A percentile compares a stretch with the other conserved stretches of the same genome.
These are phyloP conservation scores for Melinaea menophilus DNA, from an alignment of 2,888 invertebrate genomes.

Conservation along the genomic window DNA sequence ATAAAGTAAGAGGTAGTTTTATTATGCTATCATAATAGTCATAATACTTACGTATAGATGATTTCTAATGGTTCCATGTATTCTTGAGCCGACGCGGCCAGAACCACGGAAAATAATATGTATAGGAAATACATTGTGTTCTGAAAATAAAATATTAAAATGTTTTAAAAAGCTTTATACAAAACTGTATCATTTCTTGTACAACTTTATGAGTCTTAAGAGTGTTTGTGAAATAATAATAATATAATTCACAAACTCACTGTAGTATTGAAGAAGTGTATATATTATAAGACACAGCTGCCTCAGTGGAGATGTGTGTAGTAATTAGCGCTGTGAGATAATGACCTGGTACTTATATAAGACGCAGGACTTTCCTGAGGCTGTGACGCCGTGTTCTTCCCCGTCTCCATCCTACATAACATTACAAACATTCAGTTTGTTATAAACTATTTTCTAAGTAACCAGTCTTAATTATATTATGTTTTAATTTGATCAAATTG, in stretches of 20 bases:
- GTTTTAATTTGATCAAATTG: no score
- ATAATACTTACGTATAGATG: background rate
- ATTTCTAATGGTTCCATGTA: conserved; percentile 11
- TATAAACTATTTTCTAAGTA: no score
- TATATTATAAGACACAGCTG: background rate
- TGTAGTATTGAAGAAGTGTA: background rate
- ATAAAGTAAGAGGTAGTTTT: background rate
- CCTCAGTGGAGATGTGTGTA: background rate
- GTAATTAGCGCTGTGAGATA: background rate
- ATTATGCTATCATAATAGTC: background rate
- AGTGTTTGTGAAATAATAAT: background rate
- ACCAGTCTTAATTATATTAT: no score
- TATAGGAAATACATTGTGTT: conserved; percentile 27
- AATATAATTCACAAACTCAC: background rate
- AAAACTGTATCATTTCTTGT: no score
- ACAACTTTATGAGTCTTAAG: no score
- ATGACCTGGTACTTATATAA: background rate
- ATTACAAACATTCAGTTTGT: no score
- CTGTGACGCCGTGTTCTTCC: background rate
- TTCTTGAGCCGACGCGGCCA: conserved; percentile 21
- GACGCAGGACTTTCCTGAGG: background rate
- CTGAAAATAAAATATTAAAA: conserved; percentile 39
- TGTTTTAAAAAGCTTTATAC: no score
- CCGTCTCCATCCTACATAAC: background rate
- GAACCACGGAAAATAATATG: conserved; percentile 19